phyloP scores from a whole-genome alignment of 1,140 invertebrate genomes.

The Apis florea region DNA sequence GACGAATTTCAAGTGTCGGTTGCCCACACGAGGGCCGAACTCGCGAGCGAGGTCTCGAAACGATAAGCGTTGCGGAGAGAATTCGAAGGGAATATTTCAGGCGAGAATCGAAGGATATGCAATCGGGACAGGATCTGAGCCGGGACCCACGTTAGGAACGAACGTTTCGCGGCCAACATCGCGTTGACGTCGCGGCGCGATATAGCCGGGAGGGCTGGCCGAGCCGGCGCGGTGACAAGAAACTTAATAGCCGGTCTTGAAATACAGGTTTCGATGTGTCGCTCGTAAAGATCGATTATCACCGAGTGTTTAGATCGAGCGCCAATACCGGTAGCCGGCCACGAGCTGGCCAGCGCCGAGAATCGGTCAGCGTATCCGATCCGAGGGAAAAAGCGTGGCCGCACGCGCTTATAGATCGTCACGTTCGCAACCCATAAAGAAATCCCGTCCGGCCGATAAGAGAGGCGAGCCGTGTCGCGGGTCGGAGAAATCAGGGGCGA shows the following conservation, averaged over 20 bases:
- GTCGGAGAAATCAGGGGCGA: background rate
- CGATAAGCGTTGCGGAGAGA: background rate
- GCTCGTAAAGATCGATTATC: conserved; percentile 68
- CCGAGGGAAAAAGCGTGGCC: background rate
- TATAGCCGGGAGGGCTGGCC: background rate
- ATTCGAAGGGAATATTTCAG: background rate
- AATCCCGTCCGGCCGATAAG: background rate
- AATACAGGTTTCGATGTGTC: conserved; percentile 64
- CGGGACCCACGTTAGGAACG: background rate
- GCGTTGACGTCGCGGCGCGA: conserved; percentile 26
- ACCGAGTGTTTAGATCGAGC: conserved; percentile 56
- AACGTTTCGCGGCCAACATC: conserved; percentile 22
- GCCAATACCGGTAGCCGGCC: conserved; percentile 58
- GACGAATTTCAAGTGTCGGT: too few relatives aligned
- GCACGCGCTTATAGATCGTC: conserved; percentile 1
- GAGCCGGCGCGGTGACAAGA: conserved; percentile 58
- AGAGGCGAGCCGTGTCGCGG: background rate
- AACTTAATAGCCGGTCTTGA: conserved; percentile 66
- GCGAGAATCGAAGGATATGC: background rate
- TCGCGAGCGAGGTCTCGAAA: background rate
- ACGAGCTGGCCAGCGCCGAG: conserved; percentile 48
- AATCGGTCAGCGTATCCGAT: background rate
- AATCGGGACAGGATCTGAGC: background rate
- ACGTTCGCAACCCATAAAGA: too few relatives aligned
- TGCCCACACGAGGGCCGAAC: too few relatives aligned